Evolutionary conservation across 1,140 invertebrate species (phyloP).

Genomic region (Steinernema feltiae): DNA sequence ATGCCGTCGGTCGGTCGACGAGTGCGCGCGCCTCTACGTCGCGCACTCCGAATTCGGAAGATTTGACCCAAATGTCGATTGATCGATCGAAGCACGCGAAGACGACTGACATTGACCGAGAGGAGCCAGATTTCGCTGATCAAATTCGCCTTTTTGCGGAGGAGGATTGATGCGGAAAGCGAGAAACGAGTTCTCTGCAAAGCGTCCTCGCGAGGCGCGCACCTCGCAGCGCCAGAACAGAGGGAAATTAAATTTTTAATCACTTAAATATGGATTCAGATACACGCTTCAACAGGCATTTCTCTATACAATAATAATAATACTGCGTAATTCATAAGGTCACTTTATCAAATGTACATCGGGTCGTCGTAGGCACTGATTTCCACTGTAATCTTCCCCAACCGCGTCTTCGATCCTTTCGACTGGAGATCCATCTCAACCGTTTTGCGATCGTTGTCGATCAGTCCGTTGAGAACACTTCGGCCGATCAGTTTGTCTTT

Average conservation of each 20-base stretch:
- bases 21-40: not conserved
- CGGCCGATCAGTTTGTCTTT: constrained; percentile 28
- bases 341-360: constrained; percentile 43
- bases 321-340: constrained; percentile 19
- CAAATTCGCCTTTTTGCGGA: constrained; percentile 65
- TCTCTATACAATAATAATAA: not conserved
- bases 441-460: constrained; percentile 41
- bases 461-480: constrained; percentile 28
- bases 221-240: too few species aligned
- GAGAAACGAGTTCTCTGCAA: too few species aligned
- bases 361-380: constrained; percentile 46
- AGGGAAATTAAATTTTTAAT: too few species aligned
- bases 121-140: not conserved
- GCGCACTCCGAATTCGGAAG: not conserved
- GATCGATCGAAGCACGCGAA: not conserved
- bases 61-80: constrained; percentile 2
- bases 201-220: too few species aligned
- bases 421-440: constrained; percentile 19
- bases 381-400: constrained; percentile 38
- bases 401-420: not conserved
- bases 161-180: constrained; percentile 86
- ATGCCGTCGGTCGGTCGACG: not conserved
- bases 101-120: not conserved
- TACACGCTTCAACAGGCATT: not conserved
- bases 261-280: not conserved